A percentile compares a stretch with the other conserved stretches of the same genome.
Evolutionary conservation across 2,797 vertebrate genomes (phyloP).

Genomic region (Hybognathus amarus): DNA sequence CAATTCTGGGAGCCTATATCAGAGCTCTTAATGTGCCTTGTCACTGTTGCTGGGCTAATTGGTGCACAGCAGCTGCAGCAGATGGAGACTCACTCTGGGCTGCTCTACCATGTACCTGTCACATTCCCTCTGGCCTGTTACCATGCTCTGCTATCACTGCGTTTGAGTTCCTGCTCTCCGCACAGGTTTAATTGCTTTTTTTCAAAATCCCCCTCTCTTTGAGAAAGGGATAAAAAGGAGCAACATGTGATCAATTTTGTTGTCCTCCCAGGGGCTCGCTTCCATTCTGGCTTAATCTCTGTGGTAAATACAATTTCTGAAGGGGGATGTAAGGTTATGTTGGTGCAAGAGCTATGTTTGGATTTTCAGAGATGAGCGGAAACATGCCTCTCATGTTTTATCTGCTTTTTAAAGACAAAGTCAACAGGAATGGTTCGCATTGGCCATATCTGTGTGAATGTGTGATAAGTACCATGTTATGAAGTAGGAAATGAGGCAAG

Average conservation of each 20-base stretch:
- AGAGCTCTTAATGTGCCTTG: constrained; percentile 28
- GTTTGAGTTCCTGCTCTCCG: constrained; percentile 26
- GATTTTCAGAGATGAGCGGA: background rate
- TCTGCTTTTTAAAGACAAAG: constrained; percentile 13
- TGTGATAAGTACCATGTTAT: too few species aligned
- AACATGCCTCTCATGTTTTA: constrained; percentile 6
- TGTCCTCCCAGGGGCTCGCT: background rate
- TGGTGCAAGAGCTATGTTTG: constrained; percentile 6
- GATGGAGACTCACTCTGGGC: constrained; percentile 32
- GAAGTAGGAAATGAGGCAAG: background rate
- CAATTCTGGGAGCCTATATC: constrained; percentile 11
- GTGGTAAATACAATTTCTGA: background rate
- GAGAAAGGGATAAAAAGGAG: constrained; percentile 17
- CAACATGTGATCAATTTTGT: constrained; percentile 18
- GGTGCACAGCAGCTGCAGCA: constrained; percentile 29
- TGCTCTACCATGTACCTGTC: constrained; percentile 31
- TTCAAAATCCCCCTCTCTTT: constrained; percentile 1
- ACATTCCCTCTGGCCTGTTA: constrained; percentile 37
- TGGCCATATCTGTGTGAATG: background rate
- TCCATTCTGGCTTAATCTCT: constrained; percentile 19
- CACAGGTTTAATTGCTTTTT: constrained; percentile 38
- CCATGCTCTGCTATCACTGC: background rate
- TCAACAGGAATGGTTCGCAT: constrained; percentile 13
- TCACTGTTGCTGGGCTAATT: constrained; percentile 41
- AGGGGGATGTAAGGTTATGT: constrained; percentile 4